A percentile compares a stretch with the other conserved stretches of the same genome.
Evolutionary conservation across 2,888 invertebrate species (phyloP).

Genomic region (Trissolcus japonicus): DNA sequence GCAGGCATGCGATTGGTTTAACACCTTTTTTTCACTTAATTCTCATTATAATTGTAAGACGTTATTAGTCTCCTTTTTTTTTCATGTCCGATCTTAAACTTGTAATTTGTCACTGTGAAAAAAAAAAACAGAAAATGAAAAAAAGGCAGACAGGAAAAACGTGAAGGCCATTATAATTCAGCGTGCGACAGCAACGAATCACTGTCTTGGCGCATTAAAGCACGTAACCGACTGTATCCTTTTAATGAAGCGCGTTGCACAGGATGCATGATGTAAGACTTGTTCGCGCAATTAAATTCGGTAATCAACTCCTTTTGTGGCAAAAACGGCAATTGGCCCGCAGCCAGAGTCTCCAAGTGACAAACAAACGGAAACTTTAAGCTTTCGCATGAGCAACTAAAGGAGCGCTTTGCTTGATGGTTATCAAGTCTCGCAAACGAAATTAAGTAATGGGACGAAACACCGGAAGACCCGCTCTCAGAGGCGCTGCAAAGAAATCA

Average conservation of each 20-base stretch:
- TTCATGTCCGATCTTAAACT: too few species aligned
- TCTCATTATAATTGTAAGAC: too few species aligned
- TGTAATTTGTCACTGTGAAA: too few species aligned
- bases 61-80: too few species aligned
- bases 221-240: constrained; percentile 31
- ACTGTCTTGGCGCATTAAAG: constrained; percentile 15
- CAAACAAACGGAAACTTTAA: constrained; percentile 58
- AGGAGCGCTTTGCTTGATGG: constrained; percentile 33
- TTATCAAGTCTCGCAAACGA: constrained; percentile 39
- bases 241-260: constrained; percentile 39
- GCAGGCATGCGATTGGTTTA: too few species aligned
- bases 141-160: too few species aligned
- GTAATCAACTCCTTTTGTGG: constrained; percentile 53
- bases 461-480: constrained; percentile 25
- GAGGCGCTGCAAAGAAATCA: constrained; percentile 33
- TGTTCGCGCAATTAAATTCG: constrained; percentile 57
- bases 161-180: too few species aligned
- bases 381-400: constrained; percentile 40
- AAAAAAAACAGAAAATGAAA: too few species aligned
- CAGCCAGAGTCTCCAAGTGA: constrained; percentile 56
- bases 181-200: too few species aligned
- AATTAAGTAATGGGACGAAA: constrained; percentile 54
- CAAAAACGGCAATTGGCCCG: constrained; percentile 56
- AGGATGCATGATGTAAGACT: constrained; percentile 49
- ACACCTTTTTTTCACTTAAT: too few species aligned